Base-by-base conservation (phyloP, 64 coral and sea anemone genomes). In the Porites lutea region DNA sequence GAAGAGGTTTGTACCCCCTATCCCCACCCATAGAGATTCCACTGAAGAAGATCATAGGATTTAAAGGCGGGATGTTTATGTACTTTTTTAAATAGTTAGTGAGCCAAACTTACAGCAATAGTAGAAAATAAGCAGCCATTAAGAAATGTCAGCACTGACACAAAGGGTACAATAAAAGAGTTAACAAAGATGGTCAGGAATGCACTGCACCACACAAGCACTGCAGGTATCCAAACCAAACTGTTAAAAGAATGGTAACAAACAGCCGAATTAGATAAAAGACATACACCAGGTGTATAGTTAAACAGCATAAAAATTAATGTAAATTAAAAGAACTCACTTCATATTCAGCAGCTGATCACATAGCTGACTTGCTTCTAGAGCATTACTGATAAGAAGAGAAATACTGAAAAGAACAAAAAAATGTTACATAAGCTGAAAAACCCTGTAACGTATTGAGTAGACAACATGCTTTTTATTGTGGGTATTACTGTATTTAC, bases 101-200 rank as follows among this genome's bases (percentile, higher is more conserved):
- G 54, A 57, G 54, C 54, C 54, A 57, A 37, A 89, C 88, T 89
- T 79, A 89, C 88, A 79, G 58, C 66, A 11, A 64, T 61, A 68
- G 59, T 79, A 12, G 57, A n/a, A 8, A 89, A 53, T 18, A 89
- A 62, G n/a, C 74, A 78, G 5, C 88, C 88, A 16, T 63, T 58
- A 37, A 60, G 51, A 8, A 89, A 79, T 9, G 75, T 89, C 18
- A 89, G 60, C n/a, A 89, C 7, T 13, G 88, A 89, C 9, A 89
- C 88, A 54, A 89, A 89, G 19, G 88, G 74, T 6, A 67, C 27
- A 16, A 89, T 55, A 9, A 57, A 89, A 14, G 59, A 88, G 21
- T 89, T 64, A 52, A 89, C 46, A 52, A 89, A 89, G 44, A 89
- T 23, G 9, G 79, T 67, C 47, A 89, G 46, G n/a, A 89, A 79